Conservation (phyloP, 2,888 invertebrate genomes). For the Stenurella melanura region DNA sequence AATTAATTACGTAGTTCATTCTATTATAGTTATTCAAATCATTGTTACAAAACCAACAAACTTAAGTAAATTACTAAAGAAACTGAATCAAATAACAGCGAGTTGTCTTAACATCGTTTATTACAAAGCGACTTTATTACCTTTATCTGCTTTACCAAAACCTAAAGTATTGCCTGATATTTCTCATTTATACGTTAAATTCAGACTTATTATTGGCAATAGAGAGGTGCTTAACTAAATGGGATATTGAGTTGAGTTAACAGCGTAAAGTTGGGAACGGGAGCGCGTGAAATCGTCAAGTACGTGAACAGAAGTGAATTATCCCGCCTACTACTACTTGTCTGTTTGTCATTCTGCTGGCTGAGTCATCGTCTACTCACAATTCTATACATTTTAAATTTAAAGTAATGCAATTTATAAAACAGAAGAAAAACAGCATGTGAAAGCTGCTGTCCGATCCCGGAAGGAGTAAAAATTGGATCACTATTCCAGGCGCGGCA, state of each 20-base stretch:
- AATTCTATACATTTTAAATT: background rate
- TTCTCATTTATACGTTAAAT: constrained; percentile 7
- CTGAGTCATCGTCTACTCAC: background rate
- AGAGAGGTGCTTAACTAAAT: constrained; percentile 18
- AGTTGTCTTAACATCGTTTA: background rate
- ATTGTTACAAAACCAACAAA: background rate
- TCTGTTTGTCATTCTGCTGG: constrained; percentile 8
- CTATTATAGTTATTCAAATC: background rate
- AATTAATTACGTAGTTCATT: background rate
- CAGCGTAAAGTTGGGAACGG: constrained; percentile 11
- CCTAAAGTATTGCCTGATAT: constrained; percentile 2
- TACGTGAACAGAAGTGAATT: constrained; percentile 8
- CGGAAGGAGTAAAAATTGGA: background rate
- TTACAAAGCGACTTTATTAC: background rate
- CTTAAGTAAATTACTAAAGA: background rate
- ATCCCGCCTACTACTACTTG: background rate
- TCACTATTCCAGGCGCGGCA: background rate
- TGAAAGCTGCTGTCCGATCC: background rate
- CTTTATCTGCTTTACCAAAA: background rate
- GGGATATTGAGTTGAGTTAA: constrained; percentile 11
- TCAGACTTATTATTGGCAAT: constrained; percentile 14
- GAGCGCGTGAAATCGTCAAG: constrained; percentile 10
- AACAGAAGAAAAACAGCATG: background rate
- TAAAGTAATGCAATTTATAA: constrained; percentile 17
- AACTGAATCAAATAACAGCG: background rate